These are phyloP conservation scores for Uromys caudimaculatus DNA, from an alignment of 2,797 vertebrate species.

Conservation along the genomic window DNA sequence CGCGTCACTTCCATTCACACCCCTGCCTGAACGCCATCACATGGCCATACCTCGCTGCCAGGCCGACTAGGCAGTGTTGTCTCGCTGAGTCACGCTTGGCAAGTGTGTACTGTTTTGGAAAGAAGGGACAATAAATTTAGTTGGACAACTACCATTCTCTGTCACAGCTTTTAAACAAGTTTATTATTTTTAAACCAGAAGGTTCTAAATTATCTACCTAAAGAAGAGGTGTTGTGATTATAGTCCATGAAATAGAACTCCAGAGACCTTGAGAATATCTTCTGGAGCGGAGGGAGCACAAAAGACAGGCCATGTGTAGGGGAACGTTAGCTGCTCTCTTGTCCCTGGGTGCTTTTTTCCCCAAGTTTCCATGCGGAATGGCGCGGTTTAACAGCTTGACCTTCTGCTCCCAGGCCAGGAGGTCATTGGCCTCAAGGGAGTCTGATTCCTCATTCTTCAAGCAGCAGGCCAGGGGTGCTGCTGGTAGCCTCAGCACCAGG, in stretches of 20 bases:
- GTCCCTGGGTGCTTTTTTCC: not conserved
- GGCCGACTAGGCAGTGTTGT: not conserved
- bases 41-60: not conserved
- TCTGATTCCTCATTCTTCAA: not conserved
- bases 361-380: not conserved
- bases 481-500: not conserved
- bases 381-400: not conserved
- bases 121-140: conserved; percentile 40
- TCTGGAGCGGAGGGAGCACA: rapidly evolving
- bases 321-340: not conserved
- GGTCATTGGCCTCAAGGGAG: not conserved
- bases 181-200: not conserved
- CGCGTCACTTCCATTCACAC: not conserved
- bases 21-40: not conserved
- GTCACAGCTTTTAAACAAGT: not conserved
- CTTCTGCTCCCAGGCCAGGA: not conserved
- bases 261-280: not conserved
- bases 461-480: no score
- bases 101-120: not conserved
- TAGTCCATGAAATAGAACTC: not conserved
- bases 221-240: not conserved
- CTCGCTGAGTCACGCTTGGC: not conserved
- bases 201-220: not conserved
- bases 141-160: not conserved
- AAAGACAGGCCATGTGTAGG: not conserved